A percentile compares a stretch with the other conserved stretches of the same genome.
phyloP scores from a whole-genome alignment of 2,113 vertebrate genomes.

The Aspiorhynchus laticeps region DNA sequence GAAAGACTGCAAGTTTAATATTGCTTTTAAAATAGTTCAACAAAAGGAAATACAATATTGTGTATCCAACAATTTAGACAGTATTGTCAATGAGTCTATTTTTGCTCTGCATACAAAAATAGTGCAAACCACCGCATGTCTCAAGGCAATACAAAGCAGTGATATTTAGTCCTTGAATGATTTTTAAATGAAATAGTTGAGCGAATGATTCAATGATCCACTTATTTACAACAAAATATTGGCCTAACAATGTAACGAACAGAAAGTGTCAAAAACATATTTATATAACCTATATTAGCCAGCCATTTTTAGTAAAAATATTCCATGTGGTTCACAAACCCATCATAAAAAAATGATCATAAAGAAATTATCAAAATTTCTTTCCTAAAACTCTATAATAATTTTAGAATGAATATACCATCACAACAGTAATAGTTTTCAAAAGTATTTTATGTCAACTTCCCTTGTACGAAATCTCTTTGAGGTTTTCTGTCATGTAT shows the following conservation, averaged over 20 bases:
- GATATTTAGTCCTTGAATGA: not conserved
- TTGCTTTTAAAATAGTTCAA: not conserved
- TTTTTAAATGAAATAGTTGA: not conserved
- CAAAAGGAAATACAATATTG: not conserved
- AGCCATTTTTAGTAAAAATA: not conserved
- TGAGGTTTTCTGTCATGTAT: not conserved
- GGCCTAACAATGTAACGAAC: not conserved
- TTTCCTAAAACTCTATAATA: not conserved
- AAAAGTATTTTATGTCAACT: not conserved
- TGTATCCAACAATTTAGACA: not conserved
- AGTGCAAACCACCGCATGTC: not conserved
- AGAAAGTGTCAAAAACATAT: not conserved
- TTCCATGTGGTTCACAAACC: not conserved
- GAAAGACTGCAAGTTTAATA: not conserved
- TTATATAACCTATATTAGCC: no score
- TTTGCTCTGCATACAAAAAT: not conserved
- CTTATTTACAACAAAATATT: no score
- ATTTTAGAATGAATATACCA: not conserved
- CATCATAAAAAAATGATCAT: not conserved
- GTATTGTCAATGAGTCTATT: not conserved
- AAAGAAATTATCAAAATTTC: not conserved
- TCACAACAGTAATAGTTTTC: not conserved
- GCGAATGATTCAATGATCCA: not conserved
- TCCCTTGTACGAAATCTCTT: not conserved
- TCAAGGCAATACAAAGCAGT: not conserved